Conservation (phyloP, 2,113 vertebrate species). For the Thalassoma bifasciatum region DNA sequence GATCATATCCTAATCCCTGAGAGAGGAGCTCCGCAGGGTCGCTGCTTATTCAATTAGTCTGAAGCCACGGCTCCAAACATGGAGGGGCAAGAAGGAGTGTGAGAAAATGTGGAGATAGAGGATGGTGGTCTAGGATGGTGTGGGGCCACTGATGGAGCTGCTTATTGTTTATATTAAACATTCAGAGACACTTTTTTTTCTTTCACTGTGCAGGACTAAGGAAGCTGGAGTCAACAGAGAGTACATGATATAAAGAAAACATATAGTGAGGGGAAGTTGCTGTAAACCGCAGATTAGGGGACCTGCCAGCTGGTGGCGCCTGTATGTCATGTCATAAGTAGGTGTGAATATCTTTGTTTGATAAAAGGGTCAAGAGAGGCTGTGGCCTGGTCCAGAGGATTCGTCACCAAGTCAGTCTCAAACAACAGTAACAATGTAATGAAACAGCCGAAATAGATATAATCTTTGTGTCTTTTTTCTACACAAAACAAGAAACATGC, state of each 20-base stretch:
- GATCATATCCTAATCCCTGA: slow-evolving; percentile 84
- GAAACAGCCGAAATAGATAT: neutral
- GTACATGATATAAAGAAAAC: slow-evolving; percentile 9
- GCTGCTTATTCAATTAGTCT: slow-evolving; percentile 83
- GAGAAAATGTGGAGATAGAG: slow-evolving; percentile 66
- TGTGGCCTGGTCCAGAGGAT: slow-evolving; percentile 27
- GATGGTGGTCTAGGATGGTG: slow-evolving; percentile 53
- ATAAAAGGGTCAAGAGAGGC: slow-evolving; percentile 30
- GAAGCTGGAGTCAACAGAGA: slow-evolving; percentile 4
- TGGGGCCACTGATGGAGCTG: slow-evolving; percentile 19
- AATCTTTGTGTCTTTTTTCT: neutral
- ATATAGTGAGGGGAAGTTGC: neutral
- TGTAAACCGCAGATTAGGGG: slow-evolving; percentile 41
- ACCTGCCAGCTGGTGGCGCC: slow-evolving; percentile 80
- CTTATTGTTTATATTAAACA: slow-evolving; percentile 18
- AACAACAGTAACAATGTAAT: neutral
- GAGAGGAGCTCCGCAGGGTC: slow-evolving; percentile 81
- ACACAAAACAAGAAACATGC: too few relatives aligned
- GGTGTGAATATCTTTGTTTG: slow-evolving; percentile 45
- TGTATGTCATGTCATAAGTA: slow-evolving; percentile 60
- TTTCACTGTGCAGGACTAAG: slow-evolving; percentile 18
- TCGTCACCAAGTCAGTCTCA: slow-evolving; percentile 14
- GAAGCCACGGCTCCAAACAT: slow-evolving; percentile 70
- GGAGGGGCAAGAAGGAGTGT: slow-evolving; percentile 64
- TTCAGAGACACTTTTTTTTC: neutral